These are phyloP conservation scores for Melieria picta DNA, from an alignment of 2,888 invertebrate genomes.

Conservation along the genomic window DNA sequence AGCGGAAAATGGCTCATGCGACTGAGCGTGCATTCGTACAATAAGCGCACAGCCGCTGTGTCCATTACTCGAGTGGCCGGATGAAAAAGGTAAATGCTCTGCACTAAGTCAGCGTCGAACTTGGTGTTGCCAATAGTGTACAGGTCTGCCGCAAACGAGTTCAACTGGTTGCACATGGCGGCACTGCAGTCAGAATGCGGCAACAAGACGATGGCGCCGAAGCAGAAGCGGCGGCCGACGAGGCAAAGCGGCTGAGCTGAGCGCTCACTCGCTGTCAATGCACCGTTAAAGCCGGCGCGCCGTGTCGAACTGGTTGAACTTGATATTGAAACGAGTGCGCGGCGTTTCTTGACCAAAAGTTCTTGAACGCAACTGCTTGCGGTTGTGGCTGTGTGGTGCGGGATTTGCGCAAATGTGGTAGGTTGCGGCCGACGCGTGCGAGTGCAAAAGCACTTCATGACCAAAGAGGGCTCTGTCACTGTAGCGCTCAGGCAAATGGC, in stretches of 20 bases:
- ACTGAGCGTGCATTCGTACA: background rate
- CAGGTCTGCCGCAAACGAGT: conserved; percentile 13
- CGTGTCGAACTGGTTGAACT: conserved; percentile 57
- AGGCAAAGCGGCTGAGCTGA: background rate
- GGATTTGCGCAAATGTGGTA: conserved; percentile 4
- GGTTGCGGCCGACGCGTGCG: background rate
- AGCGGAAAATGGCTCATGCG: too few relatives aligned
- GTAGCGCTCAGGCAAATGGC: too few relatives aligned
- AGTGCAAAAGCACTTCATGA: too few relatives aligned
- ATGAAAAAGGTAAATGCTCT: background rate
- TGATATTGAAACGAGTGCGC: conserved; percentile 53
- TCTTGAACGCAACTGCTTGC: background rate
- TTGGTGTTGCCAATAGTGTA: conserved; percentile 3
- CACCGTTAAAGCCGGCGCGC: conserved; percentile 34
- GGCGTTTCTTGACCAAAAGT: conserved; percentile 15
- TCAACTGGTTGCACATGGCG: conserved; percentile 21
- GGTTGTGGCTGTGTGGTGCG: too few relatives aligned
- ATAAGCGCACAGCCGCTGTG: background rate
- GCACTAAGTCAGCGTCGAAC: background rate
- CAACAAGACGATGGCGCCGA: conserved; percentile 15
- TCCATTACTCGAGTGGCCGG: too few relatives aligned
- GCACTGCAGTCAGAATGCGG: conserved; percentile 19
- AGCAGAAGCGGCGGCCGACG: background rate
- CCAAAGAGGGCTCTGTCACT: too few relatives aligned
- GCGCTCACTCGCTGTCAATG: conserved; percentile 25